Conservation (phyloP, 2,113 vertebrate genomes). For the Microtus richardsoni region DNA sequence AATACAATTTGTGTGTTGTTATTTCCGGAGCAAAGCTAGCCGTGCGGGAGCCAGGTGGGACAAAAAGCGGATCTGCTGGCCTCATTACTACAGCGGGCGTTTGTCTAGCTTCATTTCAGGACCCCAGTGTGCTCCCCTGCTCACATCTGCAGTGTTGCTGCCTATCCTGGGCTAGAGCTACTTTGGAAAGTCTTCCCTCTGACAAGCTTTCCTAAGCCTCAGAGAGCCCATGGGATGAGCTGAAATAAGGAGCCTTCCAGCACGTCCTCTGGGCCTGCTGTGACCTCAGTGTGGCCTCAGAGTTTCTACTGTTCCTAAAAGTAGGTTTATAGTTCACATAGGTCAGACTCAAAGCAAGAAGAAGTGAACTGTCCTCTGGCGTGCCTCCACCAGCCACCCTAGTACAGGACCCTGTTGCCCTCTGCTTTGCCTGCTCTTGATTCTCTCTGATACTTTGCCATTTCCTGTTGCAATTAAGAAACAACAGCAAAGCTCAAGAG, state of each 20-base stretch:
- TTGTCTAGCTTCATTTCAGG: background rate
- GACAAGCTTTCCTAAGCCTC: background rate
- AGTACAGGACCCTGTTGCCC: background rate
- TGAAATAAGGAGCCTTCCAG: background rate
- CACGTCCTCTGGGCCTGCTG: background rate
- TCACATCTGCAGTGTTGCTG: accelerated
- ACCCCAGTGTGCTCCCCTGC: background rate
- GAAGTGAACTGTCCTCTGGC: background rate
- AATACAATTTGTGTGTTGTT: too few species aligned
- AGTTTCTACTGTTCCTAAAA: background rate
- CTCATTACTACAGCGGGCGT: too few species aligned
- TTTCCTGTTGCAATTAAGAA: background rate
- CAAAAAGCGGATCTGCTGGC: too few species aligned
- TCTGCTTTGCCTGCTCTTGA: background rate
- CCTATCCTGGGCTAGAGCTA: background rate
- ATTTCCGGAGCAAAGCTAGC: too few species aligned
- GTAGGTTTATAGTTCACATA: background rate
- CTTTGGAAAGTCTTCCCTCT: background rate
- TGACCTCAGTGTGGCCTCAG: accelerated
- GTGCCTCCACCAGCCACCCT: too few species aligned
- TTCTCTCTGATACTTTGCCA: background rate
- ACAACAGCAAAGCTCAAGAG: background rate
- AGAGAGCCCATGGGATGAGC: background rate
- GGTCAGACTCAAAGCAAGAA: background rate
- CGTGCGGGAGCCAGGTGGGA: too few species aligned